Conservation (phyloP, 1,140 invertebrate species). For the Aporrectodea caliginosa region DNA sequence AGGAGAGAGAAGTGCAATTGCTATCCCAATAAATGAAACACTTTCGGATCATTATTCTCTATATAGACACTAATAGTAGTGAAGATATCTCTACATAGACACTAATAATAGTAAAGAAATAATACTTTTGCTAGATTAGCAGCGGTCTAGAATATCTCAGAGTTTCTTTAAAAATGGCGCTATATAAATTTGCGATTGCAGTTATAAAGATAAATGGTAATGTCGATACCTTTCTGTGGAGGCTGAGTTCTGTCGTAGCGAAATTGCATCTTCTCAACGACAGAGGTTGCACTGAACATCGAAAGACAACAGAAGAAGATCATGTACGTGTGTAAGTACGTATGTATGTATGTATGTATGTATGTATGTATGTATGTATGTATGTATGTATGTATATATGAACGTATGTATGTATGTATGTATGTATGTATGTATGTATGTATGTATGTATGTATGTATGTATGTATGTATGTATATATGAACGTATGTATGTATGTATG, state of each 20-base stretch:
- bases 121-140: no score
- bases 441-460: slow-evolving; percentile 5
- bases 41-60: no score
- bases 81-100: no score
- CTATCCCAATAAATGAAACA: no score
- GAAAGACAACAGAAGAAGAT: no score
- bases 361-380: slow-evolving; percentile 6
- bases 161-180: no score
- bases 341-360: slow-evolving; percentile 12
- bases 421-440: slow-evolving; percentile 7
- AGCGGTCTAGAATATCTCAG: no score
- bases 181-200: no score
- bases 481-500: background rate
- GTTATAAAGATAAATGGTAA: no score
- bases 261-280: background rate
- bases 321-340: slow-evolving; percentile 4
- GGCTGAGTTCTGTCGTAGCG: background rate
- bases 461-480: slow-evolving; percentile 1
- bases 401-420: slow-evolving; percentile 7
- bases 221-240: background rate
- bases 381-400: slow-evolving; percentile 7
- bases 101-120: no score
- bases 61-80: no score
- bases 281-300: background rate
- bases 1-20: no score